Percentiles rank a stretch among this genome's conserved stretches.
Evolutionary conservation across 1,140 invertebrate species (phyloP).

Genomic region (Sarcophaga bullata): DNA sequence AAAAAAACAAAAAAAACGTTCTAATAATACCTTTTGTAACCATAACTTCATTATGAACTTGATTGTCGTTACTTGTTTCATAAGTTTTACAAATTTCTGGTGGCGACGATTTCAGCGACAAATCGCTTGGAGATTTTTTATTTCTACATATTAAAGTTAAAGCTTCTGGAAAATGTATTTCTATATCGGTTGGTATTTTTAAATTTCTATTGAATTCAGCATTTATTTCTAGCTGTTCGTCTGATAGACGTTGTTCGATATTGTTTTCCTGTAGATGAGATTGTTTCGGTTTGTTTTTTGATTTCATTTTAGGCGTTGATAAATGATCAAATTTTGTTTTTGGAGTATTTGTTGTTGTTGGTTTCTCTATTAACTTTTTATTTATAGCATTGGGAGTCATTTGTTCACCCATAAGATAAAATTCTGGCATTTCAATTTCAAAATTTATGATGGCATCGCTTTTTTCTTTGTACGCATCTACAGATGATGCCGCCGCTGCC

Average conservation of each 20-base stretch:
- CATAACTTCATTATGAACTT: too few relatives aligned
- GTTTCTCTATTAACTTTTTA: constrained; percentile 9
- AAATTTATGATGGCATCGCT: constrained; percentile 36
- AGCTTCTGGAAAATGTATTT: neutral
- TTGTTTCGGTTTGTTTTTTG: neutral
- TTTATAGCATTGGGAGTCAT: constrained; percentile 12
- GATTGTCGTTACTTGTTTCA: too few relatives aligned
- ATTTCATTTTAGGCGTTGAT: constrained; percentile 8
- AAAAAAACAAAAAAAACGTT: too few relatives aligned
- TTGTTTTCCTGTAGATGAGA: neutral
- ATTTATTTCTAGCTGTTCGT: neutral
- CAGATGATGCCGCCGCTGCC: neutral
- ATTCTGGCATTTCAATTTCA: constrained; percentile 37
- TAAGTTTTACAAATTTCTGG: neutral
- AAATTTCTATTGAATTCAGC: neutral
- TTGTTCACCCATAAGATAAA: constrained; percentile 34
- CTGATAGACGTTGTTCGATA: neutral
- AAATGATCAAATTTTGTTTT: neutral
- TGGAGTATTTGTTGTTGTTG: constrained; percentile 33
- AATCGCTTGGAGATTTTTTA: neutral
- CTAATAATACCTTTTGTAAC: too few relatives aligned
- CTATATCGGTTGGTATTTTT: neutral
- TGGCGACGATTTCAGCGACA: neutral
- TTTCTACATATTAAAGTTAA: neutral
- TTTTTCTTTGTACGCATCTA: neutral